Base-by-base conservation (phyloP, 2,888 invertebrate species). In the Idaea aversata region DNA sequence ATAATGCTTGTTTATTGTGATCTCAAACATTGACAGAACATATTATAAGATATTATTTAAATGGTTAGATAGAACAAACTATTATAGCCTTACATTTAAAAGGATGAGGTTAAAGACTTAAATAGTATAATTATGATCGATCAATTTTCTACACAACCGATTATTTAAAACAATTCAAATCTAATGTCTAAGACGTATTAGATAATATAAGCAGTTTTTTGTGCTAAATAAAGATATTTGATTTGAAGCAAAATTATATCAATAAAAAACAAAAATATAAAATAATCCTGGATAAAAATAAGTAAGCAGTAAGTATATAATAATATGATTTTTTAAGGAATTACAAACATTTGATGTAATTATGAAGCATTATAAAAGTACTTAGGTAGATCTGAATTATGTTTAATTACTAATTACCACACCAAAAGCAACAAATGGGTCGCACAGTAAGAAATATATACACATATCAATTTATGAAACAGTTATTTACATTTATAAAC, bases 191-290 rank as follows among this genome's bases (percentile, higher is more conserved):
- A 67, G 38, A 68, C 62, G 65, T 57, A 64, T 68, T 62, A 67
- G 74, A 73, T 76, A 47, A 13, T n/a, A n/a, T n/a, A n/a, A n/a
- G n/a, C n/a, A n/a, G n/a, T n/a, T n/a, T n/a, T n/a, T n/a, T n/a
- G n/a, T n/a, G n/a, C n/a, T n/a, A n/a, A n/a, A n/a, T n/a, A n/a
- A n/a, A n/a, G n/a, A n/a, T n/a, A n/a, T n/a, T n/a, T n/a, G n/a
- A n/a, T n/a, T n/a, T n/a, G n/a, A 47, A 47, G 47, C 13, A 10
- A 10, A 47, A 74, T 25, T 64, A 70, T 63, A 70, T 65, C 75
- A 78, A 80, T 80, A 76, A 79, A 71, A 75, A 70, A 69, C 65
- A 61, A 63, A 69, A 65, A 70, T 72, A 76, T 73, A 69, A 75
- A 78, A 74, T 76, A 73, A 75, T 72, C 69, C 70, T 69, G 72